phyloP scores from a whole-genome alignment of 2,888 invertebrate species.

The Phengaris arion region DNA sequence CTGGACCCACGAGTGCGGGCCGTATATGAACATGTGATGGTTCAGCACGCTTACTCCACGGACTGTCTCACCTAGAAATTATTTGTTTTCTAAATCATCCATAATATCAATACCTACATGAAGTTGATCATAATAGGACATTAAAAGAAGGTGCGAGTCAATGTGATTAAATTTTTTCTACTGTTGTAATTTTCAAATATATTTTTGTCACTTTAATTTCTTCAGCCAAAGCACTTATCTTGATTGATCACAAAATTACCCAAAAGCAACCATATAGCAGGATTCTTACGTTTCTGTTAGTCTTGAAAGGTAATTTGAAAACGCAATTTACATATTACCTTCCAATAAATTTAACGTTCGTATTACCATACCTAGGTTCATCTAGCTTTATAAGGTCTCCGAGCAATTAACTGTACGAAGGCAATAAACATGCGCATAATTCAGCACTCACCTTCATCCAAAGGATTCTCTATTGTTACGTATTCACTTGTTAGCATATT shows the following conservation, averaged over 20 bases:
- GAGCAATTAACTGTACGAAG: slow-evolving; percentile 17
- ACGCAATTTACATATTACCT: background rate
- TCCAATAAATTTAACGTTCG: background rate
- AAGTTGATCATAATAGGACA: background rate
- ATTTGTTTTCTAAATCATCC: too few species aligned
- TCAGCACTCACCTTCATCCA: slow-evolving; percentile 77
- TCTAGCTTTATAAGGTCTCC: slow-evolving; percentile 1
- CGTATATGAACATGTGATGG: slow-evolving; percentile 86
- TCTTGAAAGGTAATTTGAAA: background rate
- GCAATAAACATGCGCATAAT: slow-evolving; percentile 20
- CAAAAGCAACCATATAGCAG: too few species aligned
- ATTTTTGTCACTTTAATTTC: too few species aligned
- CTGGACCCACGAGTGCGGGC: slow-evolving; percentile 86
- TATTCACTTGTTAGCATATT: slow-evolving; percentile 97
- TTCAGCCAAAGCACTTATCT: too few species aligned
- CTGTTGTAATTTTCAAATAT: too few species aligned
- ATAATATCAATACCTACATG: background rate
- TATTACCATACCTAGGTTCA: slow-evolving; percentile 8
- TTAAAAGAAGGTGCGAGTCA: too few species aligned
- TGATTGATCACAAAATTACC: too few species aligned
- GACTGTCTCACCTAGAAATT: slow-evolving; percentile 62
- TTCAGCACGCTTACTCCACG: slow-evolving; percentile 69
- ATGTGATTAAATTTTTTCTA: too few species aligned
- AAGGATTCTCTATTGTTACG: slow-evolving; percentile 90
- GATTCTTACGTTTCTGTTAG: background rate